phyloP scores from a whole-genome alignment of 1,140 invertebrate genomes.

The Cyphomyrmex costatus region DNA sequence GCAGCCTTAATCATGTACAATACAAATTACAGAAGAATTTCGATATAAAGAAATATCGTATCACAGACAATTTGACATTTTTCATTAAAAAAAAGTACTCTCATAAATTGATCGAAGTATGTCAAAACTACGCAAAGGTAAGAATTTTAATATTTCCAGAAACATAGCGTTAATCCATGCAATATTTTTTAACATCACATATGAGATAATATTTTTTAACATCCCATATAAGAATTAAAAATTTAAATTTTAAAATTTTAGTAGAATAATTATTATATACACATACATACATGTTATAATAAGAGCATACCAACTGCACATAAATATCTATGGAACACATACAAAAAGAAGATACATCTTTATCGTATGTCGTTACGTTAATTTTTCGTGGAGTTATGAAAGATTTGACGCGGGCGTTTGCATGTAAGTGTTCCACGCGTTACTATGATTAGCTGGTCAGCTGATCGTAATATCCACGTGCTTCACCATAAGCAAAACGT shows the following conservation, averaged over 20 bases:
- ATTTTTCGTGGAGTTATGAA: background rate
- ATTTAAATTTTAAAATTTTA: conserved; percentile 14
- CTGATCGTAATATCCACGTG: background rate
- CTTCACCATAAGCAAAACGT: background rate
- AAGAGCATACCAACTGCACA: background rate
- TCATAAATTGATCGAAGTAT: background rate
- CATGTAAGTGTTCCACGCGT: background rate
- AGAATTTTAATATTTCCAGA: background rate
- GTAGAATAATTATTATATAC: background rate
- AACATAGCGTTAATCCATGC: background rate
- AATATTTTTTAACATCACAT: background rate
- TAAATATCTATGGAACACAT: background rate
- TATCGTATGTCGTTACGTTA: background rate
- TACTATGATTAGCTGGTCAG: background rate
- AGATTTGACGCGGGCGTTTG: background rate
- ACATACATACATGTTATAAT: background rate
- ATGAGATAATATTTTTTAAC: background rate
- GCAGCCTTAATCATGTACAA: background rate
- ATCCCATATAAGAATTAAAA: conserved; percentile 1
- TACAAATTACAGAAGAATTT: background rate
- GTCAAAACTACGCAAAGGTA: background rate
- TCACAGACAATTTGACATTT: background rate
- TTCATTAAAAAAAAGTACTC: background rate
- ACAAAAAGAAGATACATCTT: background rate
- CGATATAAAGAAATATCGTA: background rate